phyloP scores from a whole-genome alignment of 2,888 invertebrate species.

The Dyspetes luteomarginatus region DNA sequence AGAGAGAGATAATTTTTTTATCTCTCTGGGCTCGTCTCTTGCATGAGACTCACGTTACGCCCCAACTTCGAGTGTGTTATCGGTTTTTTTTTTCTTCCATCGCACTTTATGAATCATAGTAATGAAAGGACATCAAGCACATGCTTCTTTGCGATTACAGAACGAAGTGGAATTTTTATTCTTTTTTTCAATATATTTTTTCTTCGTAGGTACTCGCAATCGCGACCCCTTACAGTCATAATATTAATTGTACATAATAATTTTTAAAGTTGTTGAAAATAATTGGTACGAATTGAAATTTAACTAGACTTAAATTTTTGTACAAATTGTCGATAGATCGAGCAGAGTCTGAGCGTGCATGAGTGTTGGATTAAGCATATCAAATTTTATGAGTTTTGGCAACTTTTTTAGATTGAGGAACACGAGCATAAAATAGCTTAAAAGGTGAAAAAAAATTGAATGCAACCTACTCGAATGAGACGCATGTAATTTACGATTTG shows the following conservation, averaged over 20 bases:
- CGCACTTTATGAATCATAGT: constrained; percentile 10
- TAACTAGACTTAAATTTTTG: too few relatives aligned
- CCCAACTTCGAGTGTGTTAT: constrained; percentile 43
- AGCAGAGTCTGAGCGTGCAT: too few relatives aligned
- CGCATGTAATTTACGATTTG: too few relatives aligned
- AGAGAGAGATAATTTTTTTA: constrained; percentile 17
- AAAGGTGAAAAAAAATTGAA: neutral
- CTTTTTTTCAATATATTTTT: neutral
- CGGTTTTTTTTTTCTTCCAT: constrained; percentile 10
- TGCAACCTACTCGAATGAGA: neutral
- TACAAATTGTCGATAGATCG: too few relatives aligned
- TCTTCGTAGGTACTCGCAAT: neutral
- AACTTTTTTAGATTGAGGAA: neutral
- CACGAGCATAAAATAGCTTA: neutral
- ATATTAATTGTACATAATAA: too few relatives aligned
- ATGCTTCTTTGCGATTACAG: neutral
- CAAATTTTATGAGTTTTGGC: neutral
- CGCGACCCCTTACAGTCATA: neutral
- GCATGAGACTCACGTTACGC: constrained; percentile 20
- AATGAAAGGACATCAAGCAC: constrained; percentile 8
- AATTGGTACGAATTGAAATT: too few relatives aligned
- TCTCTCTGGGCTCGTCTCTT: constrained; percentile 26
- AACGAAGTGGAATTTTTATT: neutral
- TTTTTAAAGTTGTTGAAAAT: neutral
- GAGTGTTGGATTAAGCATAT: neutral